Percentiles rank a stretch among this genome's conserved stretches.
Conservation (phyloP, 2,888 invertebrate genomes). For the Itoplectis maculator region DNA sequence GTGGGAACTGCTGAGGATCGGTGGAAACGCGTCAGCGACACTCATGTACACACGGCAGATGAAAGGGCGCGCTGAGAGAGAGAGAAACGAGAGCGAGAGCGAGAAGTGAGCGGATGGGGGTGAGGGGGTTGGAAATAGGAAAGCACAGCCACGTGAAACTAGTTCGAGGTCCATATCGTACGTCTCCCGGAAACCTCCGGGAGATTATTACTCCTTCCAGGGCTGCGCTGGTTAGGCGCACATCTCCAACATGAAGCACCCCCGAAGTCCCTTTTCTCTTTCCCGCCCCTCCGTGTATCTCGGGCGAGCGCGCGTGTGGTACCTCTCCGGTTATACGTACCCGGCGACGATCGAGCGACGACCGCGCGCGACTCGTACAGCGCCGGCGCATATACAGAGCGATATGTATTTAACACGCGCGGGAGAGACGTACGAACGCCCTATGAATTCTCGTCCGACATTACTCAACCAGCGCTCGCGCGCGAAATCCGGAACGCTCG, state of each 20-base stretch:
- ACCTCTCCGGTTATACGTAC: slow-evolving; percentile 7
- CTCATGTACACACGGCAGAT: slow-evolving; percentile 36
- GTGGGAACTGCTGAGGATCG: slow-evolving; percentile 25
- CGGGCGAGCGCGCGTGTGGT: too few species aligned
- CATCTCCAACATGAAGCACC: background rate
- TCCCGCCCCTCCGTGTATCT: slow-evolving; percentile 27
- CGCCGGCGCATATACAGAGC: too few species aligned
- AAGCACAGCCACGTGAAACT: slow-evolving; percentile 52
- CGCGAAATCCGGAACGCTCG: slow-evolving; percentile 32
- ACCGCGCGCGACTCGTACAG: slow-evolving; percentile 26
- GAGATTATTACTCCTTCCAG: slow-evolving; percentile 61
- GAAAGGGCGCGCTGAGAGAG: slow-evolving; percentile 15
- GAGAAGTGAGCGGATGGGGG: too few species aligned
- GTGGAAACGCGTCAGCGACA: slow-evolving; percentile 44
- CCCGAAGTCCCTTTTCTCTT: slow-evolving; percentile 42
- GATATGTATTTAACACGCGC: slow-evolving; percentile 61
- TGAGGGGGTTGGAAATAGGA: slow-evolving; percentile 5
- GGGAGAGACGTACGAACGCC: slow-evolving; percentile 35
- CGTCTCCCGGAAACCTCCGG: slow-evolving; percentile 47
- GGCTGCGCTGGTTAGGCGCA: slow-evolving; percentile 15
- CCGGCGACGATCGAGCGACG: slow-evolving; percentile 36
- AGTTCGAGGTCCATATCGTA: slow-evolving; percentile 57
- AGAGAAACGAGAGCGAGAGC: too few species aligned
- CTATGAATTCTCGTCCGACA: slow-evolving; percentile 55
- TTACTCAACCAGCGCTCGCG: slow-evolving; percentile 47